These are phyloP conservation scores for Tragulus kanchil DNA, from an alignment of 2,113 vertebrate genomes.

Conservation along the genomic window DNA sequence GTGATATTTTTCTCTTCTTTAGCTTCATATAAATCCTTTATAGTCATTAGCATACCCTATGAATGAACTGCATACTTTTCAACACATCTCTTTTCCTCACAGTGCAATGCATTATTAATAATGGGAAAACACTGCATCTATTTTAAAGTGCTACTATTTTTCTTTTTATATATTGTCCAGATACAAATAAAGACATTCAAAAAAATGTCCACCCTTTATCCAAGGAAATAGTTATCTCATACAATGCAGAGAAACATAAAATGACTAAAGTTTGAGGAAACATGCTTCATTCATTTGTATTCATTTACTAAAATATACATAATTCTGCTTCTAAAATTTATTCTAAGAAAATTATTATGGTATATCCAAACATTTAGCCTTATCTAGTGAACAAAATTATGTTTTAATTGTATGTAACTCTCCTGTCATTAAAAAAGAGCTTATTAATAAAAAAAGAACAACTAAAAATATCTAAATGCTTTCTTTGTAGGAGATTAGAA, in stretches of 20 bases:
- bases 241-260: conserved; percentile 19
- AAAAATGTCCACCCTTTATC: neutral
- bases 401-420: neutral
- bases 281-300: neutral
- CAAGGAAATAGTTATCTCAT: neutral
- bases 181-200: neutral
- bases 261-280: neutral
- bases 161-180: neutral
- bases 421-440: neutral
- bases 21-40: conserved; percentile 1
- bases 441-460: neutral
- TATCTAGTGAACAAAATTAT: neutral
- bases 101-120: neutral
- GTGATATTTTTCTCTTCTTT: neutral
- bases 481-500: neutral
- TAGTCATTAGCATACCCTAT: neutral
- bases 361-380: neutral
- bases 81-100: neutral
- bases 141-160: conserved; percentile 55
- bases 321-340: conserved; percentile 47
- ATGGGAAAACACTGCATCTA: neutral
- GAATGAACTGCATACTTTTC: neutral
- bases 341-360: conserved; percentile 35
- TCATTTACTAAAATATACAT: conserved; percentile 36
- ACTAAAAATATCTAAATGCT: neutral